Evolutionary conservation across 2,888 invertebrate species (phyloP), one percentile per base, ranked within the genome.

Genomic region (Ferrisia virgata): DNA sequence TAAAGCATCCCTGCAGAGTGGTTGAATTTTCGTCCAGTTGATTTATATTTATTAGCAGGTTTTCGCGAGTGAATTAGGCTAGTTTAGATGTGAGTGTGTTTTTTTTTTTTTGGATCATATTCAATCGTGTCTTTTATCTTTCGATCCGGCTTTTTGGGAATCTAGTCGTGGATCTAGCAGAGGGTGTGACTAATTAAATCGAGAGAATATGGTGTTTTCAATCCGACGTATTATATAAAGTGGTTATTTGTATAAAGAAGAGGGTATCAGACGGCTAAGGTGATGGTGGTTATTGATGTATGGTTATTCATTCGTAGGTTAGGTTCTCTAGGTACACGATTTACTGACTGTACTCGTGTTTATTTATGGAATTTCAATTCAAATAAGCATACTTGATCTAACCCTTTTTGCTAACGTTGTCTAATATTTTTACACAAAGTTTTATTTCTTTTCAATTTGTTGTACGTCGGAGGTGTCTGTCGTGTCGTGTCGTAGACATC

Each of bases 121-220:
- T 47, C 47, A 47, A 47, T 47, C 47, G n/a, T 47, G 5, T 15
- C 47, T 58, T 58, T 39, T 39, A 39, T 39, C 39, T 39, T 18
- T 58, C 25, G 58, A 58, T 25, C 58, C 25, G 25, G 58, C 18
- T 58, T 47, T 53, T 53, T 28, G 64, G 64, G 28, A 28, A 64
- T 64, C 64, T 64, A 15, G 64, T 64, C 31, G n/a, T 5, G 64
- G 13, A 13, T 9, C 22, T 22, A 18, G 28, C 28, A 31, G 64
- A 64, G 64, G 64, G 64, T 64, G 64, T 64, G 64, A 64, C 64
- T 64, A 64, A 64, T 64, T 64, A 64, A 64, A 64, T 64, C 64
- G 64, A 64, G 64, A 64, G 64, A 28, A 64, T 64, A 28, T 64
- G n/a, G n/a, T n/a, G 13, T 64, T 64, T 64, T 64, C 31, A 64